phyloP scores from a whole-genome alignment of 2,888 invertebrate species.

The Cerastoderma edule region DNA sequence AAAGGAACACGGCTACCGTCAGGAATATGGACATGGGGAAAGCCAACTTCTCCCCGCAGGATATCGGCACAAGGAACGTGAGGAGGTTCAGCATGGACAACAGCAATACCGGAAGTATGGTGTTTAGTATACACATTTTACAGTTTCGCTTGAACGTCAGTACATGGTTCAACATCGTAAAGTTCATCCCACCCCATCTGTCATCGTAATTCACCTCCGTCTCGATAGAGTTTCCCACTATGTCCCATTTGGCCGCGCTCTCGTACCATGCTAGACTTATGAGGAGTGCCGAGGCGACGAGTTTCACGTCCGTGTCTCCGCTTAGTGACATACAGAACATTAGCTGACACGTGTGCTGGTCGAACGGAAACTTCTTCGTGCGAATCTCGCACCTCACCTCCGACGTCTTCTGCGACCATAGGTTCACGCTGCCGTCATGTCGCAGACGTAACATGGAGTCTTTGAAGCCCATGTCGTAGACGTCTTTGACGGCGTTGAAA shows the following conservation, averaged over 20 bases:
- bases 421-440: not conserved
- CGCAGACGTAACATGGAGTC: not conserved
- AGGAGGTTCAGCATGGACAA: conserved; percentile 19
- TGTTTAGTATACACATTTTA: conserved; percentile 17
- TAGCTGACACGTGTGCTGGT: not conserved
- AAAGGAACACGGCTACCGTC: conserved; percentile 20
- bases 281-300: not conserved
- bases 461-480: not conserved
- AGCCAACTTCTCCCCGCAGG: conserved; percentile 16
- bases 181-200: too few relatives aligned
- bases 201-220: not conserved
- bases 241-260: not conserved
- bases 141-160: conserved; percentile 5
- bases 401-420: conserved; percentile 5
- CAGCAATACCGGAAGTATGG: not conserved
- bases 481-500: not conserved
- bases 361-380: conserved; percentile 1
- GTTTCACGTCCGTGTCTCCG: not conserved
- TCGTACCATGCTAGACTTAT: not conserved
- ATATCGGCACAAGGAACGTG: conserved; percentile 14
- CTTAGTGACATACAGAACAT: not conserved
- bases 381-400: not conserved
- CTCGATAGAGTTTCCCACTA: not conserved
- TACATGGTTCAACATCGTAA: not conserved
- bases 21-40: conserved; percentile 29